phyloP scores from a whole-genome alignment of 2,888 invertebrate genomes.

The Tortricodes alternella region DNA sequence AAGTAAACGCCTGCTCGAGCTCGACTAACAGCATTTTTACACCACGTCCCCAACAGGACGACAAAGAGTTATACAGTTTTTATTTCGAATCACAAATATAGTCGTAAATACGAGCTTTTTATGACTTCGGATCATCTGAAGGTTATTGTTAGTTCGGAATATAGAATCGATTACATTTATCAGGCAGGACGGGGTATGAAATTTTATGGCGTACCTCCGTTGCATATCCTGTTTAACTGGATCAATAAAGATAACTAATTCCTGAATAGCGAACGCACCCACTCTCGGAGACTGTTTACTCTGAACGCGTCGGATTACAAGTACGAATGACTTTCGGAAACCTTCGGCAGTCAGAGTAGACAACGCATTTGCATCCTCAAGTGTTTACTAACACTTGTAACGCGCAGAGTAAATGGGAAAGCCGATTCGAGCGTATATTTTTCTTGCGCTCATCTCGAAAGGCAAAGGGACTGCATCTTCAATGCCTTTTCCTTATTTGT shows the following conservation, averaged over 20 bases:
- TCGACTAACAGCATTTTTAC: slow-evolving; percentile 55
- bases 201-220: slow-evolving; percentile 27
- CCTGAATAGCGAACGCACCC: slow-evolving; percentile 3
- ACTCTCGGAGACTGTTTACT: slow-evolving; percentile 10
- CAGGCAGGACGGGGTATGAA: slow-evolving; percentile 28
- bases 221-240: slow-evolving; percentile 24
- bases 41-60: slow-evolving; percentile 36
- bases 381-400: slow-evolving; percentile 8
- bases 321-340: slow-evolving; percentile 19
- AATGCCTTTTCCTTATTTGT: slow-evolving; percentile 54
- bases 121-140: slow-evolving; percentile 46
- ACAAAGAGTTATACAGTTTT: slow-evolving; percentile 40
- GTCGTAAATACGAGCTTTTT: slow-evolving; percentile 49
- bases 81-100: slow-evolving; percentile 45
- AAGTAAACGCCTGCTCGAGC: slow-evolving; percentile 61
- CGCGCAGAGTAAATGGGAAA: slow-evolving; percentile 28
- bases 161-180: slow-evolving; percentile 31
- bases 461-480: slow-evolving; percentile 49
- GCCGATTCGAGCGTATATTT: slow-evolving; percentile 20
- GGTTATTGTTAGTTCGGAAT: slow-evolving; percentile 47
- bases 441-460: slow-evolving; percentile 29
- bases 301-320: not conserved
- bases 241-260: slow-evolving; percentile 25
- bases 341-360: not conserved
- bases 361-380: slow-evolving; percentile 6